A percentile compares a stretch with the other conserved stretches of the same genome.
Conservation (phyloP, 2,888 invertebrate genomes). For the Microplitis deprimator region DNA sequence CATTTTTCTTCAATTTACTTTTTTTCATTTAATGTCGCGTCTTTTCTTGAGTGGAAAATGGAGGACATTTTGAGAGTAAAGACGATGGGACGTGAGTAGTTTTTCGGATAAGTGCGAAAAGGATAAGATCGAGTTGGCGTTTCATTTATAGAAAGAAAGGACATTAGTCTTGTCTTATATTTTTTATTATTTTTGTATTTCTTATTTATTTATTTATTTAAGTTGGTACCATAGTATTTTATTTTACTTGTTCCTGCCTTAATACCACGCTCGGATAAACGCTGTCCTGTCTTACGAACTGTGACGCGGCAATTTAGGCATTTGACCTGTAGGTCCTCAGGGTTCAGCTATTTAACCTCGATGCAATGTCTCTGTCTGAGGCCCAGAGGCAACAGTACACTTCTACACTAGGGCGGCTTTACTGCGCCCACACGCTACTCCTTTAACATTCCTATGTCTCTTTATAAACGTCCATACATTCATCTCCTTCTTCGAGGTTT, state of each 20-base stretch:
- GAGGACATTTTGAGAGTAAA: not conserved
- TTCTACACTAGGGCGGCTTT: constrained; percentile 4
- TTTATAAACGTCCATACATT: constrained; percentile 44
- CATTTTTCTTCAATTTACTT: not conserved
- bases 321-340: constrained; percentile 64
- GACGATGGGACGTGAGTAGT: not conserved
- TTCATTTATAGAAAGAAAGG: too few species aligned
- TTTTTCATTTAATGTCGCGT: not conserved
- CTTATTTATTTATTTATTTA: too few species aligned
- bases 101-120: not conserved
- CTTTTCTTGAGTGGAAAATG: not conserved
- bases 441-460: constrained; percentile 40
- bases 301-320: constrained; percentile 70
- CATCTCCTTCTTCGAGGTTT: not conserved
- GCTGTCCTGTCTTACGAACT: constrained; percentile 58
- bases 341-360: constrained; percentile 68
- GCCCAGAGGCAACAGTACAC: constrained; percentile 42
- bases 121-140: not conserved
- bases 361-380: constrained; percentile 66
- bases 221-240: not conserved
- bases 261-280: constrained; percentile 61
- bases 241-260: constrained; percentile 42
- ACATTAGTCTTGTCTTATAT: too few species aligned
- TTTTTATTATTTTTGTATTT: too few species aligned
- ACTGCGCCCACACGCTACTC: constrained; percentile 28